Evolutionary conservation across 2,888 invertebrate genomes (phyloP).

Genomic region (Drosophila anomalipes): DNA sequence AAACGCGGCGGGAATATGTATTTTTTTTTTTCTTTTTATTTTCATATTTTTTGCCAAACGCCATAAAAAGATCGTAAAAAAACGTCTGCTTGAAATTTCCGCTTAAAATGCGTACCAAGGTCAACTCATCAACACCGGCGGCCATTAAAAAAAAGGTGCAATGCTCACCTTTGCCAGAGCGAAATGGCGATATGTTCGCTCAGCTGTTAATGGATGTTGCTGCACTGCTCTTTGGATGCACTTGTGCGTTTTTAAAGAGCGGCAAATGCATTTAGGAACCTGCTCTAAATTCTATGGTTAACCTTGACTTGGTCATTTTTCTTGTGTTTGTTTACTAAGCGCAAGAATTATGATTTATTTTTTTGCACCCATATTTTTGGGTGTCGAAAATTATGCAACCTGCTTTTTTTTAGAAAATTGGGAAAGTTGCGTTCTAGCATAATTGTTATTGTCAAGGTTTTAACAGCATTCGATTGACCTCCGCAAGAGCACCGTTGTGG

Average conservation of each 20-base stretch:
- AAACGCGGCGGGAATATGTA: slow-evolving; percentile 41
- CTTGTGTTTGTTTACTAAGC: slow-evolving; percentile 9
- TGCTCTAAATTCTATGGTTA: slow-evolving; percentile 30
- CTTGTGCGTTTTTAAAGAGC: slow-evolving; percentile 70
- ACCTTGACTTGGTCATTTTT: slow-evolving; percentile 60
- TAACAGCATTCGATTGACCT: slow-evolving; percentile 35
- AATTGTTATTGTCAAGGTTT: slow-evolving; percentile 45
- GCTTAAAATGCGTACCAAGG: slow-evolving; percentile 73
- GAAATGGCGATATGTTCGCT: slow-evolving; percentile 9
- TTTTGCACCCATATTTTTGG: slow-evolving; percentile 32
- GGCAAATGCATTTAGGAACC: slow-evolving; percentile 45
- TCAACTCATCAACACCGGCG: slow-evolving; percentile 56
- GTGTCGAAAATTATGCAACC: slow-evolving; percentile 57
- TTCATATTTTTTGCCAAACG: slow-evolving; percentile 34
- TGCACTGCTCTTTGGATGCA: slow-evolving; percentile 47
- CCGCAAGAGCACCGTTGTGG: neutral
- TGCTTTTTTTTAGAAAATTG: slow-evolving; percentile 43
- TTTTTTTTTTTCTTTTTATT: slow-evolving; percentile 16
- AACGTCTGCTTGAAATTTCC: slow-evolving; percentile 57
- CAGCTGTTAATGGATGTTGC: slow-evolving; percentile 15
- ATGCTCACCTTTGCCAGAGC: slow-evolving; percentile 26
- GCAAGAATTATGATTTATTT: slow-evolving; percentile 69
- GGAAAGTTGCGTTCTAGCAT: slow-evolving; percentile 51
- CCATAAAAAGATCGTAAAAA: slow-evolving; percentile 68
- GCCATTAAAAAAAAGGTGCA: slow-evolving; percentile 72